Conservation (phyloP, 2,797 vertebrate species). For the Columba guinea region DNA sequence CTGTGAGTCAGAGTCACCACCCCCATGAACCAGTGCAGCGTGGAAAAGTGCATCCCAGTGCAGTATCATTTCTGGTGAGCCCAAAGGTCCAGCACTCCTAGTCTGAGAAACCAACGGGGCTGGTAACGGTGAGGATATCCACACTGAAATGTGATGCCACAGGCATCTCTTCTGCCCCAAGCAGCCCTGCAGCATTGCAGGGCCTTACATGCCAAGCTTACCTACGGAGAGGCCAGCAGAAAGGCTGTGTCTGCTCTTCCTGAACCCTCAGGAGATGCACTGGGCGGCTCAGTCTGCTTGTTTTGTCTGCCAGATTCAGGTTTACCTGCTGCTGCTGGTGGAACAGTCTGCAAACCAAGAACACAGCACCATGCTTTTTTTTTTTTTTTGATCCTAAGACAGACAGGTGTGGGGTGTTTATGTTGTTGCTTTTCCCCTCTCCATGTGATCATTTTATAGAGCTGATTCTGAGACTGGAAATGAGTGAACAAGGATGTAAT, state of each 20-base stretch:
- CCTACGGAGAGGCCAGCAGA: accelerated
- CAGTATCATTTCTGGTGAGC: accelerated
- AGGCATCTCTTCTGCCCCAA: accelerated
- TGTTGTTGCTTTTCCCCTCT: too few relatives aligned
- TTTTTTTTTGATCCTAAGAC: too few relatives aligned
- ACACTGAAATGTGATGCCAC: accelerated
- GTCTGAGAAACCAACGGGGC: accelerated
- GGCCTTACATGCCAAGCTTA: background rate
- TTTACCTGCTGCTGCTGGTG: background rate
- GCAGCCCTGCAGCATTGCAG: accelerated
- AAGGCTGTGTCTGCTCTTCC: background rate
- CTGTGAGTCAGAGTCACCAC: background rate
- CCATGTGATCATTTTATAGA: background rate
- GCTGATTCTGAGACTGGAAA: background rate
- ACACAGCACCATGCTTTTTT: accelerated
- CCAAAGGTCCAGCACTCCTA: background rate
- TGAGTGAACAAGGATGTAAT: too few relatives aligned
- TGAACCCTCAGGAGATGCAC: accelerated
- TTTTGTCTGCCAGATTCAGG: too few relatives aligned
- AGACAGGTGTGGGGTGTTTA: background rate
- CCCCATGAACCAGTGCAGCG: accelerated
- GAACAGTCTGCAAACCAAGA: background rate
- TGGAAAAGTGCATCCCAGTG: background rate
- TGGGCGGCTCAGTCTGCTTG: accelerated
- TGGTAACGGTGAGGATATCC: background rate